Evolutionary conservation across 2,888 invertebrate genomes (phyloP), one percentile per base, ranked within the genome.

Genomic region (Pachymerium ferrugineum): DNA sequence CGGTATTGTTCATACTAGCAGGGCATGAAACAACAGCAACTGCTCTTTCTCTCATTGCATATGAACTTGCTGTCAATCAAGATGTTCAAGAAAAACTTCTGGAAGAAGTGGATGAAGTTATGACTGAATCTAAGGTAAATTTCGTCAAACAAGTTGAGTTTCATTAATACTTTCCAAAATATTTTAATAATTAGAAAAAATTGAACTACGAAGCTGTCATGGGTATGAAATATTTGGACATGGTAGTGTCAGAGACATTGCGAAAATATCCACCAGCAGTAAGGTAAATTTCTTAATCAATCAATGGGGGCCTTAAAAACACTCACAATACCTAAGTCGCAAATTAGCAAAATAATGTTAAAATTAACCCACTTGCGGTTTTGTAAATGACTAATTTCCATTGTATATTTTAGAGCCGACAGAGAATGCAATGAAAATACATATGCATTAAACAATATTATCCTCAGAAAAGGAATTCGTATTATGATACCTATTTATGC

Each of bases 11-110:
- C 30, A 19, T 74, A n/a, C 30, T 74, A 8, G 74, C 70, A 30
- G 74, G 74, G 12, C 35, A 62, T 25, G 74, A 74, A 35, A 74
- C 74, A 33, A 62, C 72, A 19, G 74, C 54, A 16, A 71, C 31
- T 31, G 62, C 74, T 31, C 22, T 74, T n/a, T 42, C 19, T 10
- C 62, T 62, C 33, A 35, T 67, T 1, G n/a, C 31, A 2, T 72
- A 74, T 30, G 33, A 33, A 25, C 67, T 74, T 25, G 72, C 72
- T n/a, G 5, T 31, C 22, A 47, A 74, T 22, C 70, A 68, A 28
- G 72, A 71, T 8, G 14, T 62, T 54, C 74, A 74, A 72, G 74
- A 74, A 1, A 74, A 62, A 67, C 54, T 74, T 14, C 10, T 67
- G 10, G 16, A 31, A 8, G 74, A 74, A 72, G 72, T 74, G 30